These are phyloP conservation scores for Tenrec ecaudatus DNA, from an alignment of 2,113 vertebrate species.

Conservation along the genomic window DNA sequence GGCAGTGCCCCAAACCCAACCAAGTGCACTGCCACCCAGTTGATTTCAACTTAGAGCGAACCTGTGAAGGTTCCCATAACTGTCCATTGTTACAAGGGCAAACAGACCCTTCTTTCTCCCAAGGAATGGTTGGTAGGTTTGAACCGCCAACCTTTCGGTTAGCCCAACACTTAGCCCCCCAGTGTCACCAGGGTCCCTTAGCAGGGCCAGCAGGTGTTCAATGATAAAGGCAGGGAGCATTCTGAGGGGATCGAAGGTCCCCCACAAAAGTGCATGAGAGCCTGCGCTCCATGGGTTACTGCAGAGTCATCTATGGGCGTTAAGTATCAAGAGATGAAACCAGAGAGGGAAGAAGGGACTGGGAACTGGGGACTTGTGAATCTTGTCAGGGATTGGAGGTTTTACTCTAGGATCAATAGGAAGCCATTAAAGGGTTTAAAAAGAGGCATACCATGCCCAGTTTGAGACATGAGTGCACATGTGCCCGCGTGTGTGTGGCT, in stretches of 20 bases:
- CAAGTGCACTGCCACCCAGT: too few relatives aligned
- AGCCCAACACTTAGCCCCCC: too few relatives aligned
- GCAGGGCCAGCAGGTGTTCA: neutral
- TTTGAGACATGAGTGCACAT: neutral
- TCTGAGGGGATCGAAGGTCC: neutral
- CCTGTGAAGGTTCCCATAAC: too few relatives aligned
- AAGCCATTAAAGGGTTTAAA: slow-evolving; percentile 10
- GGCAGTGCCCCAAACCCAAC: neutral
- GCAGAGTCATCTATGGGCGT: neutral
- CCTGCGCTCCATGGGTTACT: neutral
- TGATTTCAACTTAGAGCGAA: too few relatives aligned
- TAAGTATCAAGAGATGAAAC: neutral
- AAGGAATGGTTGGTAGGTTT: too few relatives aligned
- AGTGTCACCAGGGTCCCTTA: too few relatives aligned
- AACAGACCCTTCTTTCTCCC: too few relatives aligned
- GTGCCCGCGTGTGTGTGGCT: neutral
- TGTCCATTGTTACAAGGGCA: too few relatives aligned
- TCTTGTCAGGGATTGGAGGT: neutral
- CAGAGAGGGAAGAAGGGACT: neutral
- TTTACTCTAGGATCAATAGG: neutral
- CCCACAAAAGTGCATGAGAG: neutral
- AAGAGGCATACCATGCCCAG: neutral
- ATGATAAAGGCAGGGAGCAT: neutral
- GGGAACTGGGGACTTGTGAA: slow-evolving; percentile 11
- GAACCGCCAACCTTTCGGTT: too few relatives aligned